Base-by-base conservation (phyloP, 2,797 vertebrate genomes). In the Periophthalmus magnuspinnatus region DNA sequence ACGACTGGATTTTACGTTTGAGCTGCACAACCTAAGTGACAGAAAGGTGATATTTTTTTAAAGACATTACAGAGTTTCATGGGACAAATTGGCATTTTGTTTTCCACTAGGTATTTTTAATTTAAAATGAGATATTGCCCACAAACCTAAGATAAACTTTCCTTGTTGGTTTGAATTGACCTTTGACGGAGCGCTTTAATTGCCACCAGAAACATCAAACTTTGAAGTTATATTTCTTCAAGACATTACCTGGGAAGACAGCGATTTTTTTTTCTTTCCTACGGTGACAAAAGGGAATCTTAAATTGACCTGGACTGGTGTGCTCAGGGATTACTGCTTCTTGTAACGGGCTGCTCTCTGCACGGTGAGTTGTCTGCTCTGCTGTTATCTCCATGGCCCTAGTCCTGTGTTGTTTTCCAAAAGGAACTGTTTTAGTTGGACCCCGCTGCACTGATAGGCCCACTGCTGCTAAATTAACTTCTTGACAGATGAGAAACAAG, bases 131-230 rank as follows among this genome's bases (percentile, higher is more conserved):
- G 11, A 45, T 91, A 81, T 36, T 61, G 59, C 87, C 82, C 87
- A 82, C 90, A 91, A 87, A 93, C 90, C 93, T 91, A 92, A 91
- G 91, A 88, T 90, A 91, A 91, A 41, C 60, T 45, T 48, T 28
- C 13, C 21, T 38, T 61, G 6, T 24, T 45, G 60, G 24, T 45
- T 22, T 16, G 5, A 63, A 56, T 56, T 60, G 75, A 75, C 22
- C 21, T 52, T 45, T 50, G 41, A 55, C 61, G 41, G 54, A 80
- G 81, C 74, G 76, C 79, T 80, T 77, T 11, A 33, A 33, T 28
- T 52, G 24, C n/a, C 47, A 10, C 16, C 28, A n/a, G 10, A 5
- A 16, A 28, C 21, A 22, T 11, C 13, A 9, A 2, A 48, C 7
- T 47, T 24, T 48, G 0, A 64, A 28, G 22, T 24, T 41, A 24